phyloP scores from a whole-genome alignment of 2,888 invertebrate genomes.

The Amphipoea oculea region DNA sequence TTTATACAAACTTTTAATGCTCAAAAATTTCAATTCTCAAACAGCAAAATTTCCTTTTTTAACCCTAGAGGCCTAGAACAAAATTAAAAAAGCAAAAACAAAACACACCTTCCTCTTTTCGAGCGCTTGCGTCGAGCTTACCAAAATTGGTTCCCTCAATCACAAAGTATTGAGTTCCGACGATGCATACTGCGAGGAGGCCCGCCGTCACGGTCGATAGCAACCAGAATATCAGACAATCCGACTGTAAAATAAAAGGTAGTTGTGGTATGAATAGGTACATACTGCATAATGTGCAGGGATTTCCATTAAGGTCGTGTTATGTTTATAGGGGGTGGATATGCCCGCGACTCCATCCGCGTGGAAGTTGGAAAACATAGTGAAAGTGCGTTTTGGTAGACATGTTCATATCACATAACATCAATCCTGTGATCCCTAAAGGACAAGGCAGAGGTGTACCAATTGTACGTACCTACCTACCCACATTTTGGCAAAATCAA shows the following conservation, averaged over 20 bases:
- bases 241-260: constrained; percentile 86
- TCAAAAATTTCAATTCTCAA: not conserved
- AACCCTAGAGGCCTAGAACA: constrained; percentile 30
- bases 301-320: constrained; percentile 16
- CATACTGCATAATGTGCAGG: not conserved
- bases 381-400: not conserved
- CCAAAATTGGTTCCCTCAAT: constrained; percentile 92
- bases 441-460: not conserved
- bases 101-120: constrained; percentile 88
- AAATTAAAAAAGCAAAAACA: constrained; percentile 73
- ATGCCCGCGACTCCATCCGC: not conserved
- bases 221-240: constrained; percentile 92
- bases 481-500: no score
- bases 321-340: not conserved
- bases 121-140: constrained; percentile 83
- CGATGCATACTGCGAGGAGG: constrained; percentile 91
- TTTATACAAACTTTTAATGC: not conserved
- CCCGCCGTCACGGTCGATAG: constrained; percentile 92
- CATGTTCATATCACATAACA: not conserved
- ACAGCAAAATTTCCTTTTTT: constrained; percentile 52
- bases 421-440: not conserved
- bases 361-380: not conserved
- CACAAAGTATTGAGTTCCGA: constrained; percentile 93
- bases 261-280: constrained; percentile 22
- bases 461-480: no score